Evolutionary conservation across 2,113 vertebrate genomes (phyloP), one percentile per base, ranked within the genome.

Genomic region (Zosterops borbonicus): DNA sequence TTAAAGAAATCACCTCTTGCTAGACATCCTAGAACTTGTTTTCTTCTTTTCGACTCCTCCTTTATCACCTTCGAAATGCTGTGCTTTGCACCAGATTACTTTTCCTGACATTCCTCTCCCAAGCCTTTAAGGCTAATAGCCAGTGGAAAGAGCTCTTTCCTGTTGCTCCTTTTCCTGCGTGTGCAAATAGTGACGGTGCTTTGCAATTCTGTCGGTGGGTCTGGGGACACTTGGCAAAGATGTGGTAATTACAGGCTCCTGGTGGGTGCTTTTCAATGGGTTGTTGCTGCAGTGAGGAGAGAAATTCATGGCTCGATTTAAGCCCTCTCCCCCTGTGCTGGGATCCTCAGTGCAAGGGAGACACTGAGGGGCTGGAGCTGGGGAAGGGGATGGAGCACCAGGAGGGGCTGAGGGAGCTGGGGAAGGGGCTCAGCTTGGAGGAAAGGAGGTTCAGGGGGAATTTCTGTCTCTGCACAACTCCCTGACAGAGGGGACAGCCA

Each of bases 101-200:
- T 82, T 15, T 89, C 28, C 74, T 65, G 20, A 6, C 63, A 7
- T 70, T 88, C 63, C 79, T 92, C 58, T 49, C 31, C 19, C 16
- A 22, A 47, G 69, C 24, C 74, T 89, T 84, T 56, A 65, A 74
- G 83, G 53, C 59, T 65, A 39, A 58, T 8, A 53, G 68, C 53
- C 59, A 60, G 71, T 80, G 75, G 62, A 55, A 93, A 83, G 68
- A 90, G 79, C 63, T 95, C 68, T 44, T 87, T 71, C 87, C 82
- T 60, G 62, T 77, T 33, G 50, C 37, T 77, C 42, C 25, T 77
- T 64, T 65, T 59, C 29, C 41, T 53, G 42, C 13, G 9, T 22
- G 55, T 89, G 73, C 42, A 37, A 29, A 37, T 1, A 31, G 59
- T 20, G 92, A 12, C 2, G 22, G 49, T 17, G 59, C 52, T 89